Evolutionary conservation across 2,888 invertebrate species (phyloP).

Genomic region (Gari tellinella): DNA sequence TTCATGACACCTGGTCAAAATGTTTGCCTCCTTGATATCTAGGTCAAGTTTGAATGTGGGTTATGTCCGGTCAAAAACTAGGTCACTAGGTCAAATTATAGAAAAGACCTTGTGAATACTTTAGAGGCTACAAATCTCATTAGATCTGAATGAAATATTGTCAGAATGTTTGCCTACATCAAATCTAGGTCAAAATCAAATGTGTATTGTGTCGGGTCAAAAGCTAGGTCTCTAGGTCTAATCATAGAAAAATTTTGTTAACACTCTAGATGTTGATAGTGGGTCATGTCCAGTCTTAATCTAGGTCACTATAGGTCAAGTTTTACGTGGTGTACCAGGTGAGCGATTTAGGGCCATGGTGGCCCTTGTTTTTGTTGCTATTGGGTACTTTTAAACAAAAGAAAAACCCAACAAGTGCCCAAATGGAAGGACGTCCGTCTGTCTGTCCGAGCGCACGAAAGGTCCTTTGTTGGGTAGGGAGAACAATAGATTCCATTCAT

Average conservation of each 20-base stretch:
- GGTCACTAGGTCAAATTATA: not conserved
- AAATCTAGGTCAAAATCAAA: not conserved
- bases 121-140: not conserved
- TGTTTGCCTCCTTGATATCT: not conserved
- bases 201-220: not conserved
- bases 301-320: too few species aligned
- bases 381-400: too few species aligned
- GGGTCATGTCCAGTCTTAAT: too few species aligned
- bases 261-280: constrained; percentile 4
- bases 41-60: not conserved
- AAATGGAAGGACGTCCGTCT: too few species aligned
- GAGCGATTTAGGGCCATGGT: too few species aligned
- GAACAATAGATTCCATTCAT: too few species aligned
- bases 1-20: not conserved
- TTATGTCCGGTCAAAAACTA: not conserved
- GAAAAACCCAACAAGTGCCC: too few species aligned
- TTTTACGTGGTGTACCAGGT: too few species aligned
- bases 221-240: not conserved
- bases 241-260: not conserved
- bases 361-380: too few species aligned
- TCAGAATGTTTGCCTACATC: not conserved
- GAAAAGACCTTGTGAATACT: not conserved
- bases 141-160: not conserved
- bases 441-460: too few species aligned
- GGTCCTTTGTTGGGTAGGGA: too few species aligned